Evolutionary conservation across 2,888 invertebrate genomes (phyloP), one percentile per base, ranked within the genome.

Genomic region (Mesochorus sp.): DNA sequence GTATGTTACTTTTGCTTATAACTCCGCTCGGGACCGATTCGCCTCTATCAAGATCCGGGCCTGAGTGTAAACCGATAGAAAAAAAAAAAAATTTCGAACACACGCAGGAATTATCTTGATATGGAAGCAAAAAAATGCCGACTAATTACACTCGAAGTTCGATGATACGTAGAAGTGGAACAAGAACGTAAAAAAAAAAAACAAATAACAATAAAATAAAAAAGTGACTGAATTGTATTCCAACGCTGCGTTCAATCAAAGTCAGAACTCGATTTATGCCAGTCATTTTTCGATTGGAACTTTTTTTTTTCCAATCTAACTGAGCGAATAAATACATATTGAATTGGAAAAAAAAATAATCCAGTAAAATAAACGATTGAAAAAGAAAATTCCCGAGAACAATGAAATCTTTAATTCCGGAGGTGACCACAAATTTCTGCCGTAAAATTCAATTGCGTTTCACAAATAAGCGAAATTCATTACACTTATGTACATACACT

Each of bases 31-130:
- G 28, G 37, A 42, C 53, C 42, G 42, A 67, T 59, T 70, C 70
- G n/a, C 6, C 21, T 59, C 49, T 49, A 70, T 59, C 59, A 42
- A 59, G 68, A 57, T 57, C 57, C 21, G 26, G 47, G 57, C 47
- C 57, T 68, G 44, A 57, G 47, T 42, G 21, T 4, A n/a, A n/a
- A 39, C 21, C 10, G 44, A 14, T n/a, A 24, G 6, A 34, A 49
- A 37, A 59, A 57, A 68, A 2, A 59, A 57, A 68, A 2, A n/a
- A 19, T 10, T 55, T 39, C 4, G 10, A n/a, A 34, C 47, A 31
- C 21, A 47, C 31, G 34, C 31, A 12, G 62, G 47, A 37, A 64
- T 64, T 37, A 51, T 64, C 49, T 51, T 49, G 14, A 24, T 26
- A 14, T 2, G 24, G 24, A 24, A 14, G 51, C 24, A 21, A 51